These are phyloP conservation scores for Glyptemys insculpta DNA, from an alignment of 2,797 vertebrate species.

Conservation along the genomic window DNA sequence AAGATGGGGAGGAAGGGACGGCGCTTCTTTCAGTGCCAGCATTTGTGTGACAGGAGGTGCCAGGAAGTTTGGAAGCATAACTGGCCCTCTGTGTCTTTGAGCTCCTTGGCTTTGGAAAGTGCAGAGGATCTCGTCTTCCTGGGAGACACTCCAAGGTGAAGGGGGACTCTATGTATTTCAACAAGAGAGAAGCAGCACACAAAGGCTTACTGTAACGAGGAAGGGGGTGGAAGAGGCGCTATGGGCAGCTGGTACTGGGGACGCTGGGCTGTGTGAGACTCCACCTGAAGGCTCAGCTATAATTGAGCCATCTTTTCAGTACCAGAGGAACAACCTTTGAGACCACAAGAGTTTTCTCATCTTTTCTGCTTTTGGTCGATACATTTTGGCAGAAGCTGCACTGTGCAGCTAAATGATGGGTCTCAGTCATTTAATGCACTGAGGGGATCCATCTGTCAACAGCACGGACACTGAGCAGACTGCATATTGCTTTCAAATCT, in stretches of 20 bases:
- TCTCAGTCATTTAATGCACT: not conserved
- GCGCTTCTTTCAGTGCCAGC: conserved; percentile 27
- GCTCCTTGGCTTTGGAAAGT: not conserved
- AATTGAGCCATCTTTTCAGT: not conserved
- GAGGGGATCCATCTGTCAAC: conserved; percentile 13
- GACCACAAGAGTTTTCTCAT: not conserved
- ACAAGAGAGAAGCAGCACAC: conserved; percentile 16
- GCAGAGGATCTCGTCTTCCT: conserved; percentile 39
- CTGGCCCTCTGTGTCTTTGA: conserved; percentile 42
- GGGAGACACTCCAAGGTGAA: conserved; percentile 55
- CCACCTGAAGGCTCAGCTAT: not conserved
- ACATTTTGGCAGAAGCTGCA: not conserved
- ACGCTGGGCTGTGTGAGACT: fast-evolving
- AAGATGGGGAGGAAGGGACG: not conserved
- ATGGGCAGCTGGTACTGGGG: not conserved
- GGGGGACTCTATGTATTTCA: conserved; percentile 24
- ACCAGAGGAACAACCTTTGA: not conserved
- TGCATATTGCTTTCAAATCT: not conserved
- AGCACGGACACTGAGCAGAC: not conserved
- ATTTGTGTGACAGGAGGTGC: not conserved
- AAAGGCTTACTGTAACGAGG: conserved; percentile 32
- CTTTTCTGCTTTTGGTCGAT: not conserved
- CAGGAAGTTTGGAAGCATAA: conserved; percentile 43
- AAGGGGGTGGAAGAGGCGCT: not conserved
- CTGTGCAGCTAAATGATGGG: not conserved